phyloP scores from a whole-genome alignment of 2,888 invertebrate species.

The Xanthorhoe designata region DNA sequence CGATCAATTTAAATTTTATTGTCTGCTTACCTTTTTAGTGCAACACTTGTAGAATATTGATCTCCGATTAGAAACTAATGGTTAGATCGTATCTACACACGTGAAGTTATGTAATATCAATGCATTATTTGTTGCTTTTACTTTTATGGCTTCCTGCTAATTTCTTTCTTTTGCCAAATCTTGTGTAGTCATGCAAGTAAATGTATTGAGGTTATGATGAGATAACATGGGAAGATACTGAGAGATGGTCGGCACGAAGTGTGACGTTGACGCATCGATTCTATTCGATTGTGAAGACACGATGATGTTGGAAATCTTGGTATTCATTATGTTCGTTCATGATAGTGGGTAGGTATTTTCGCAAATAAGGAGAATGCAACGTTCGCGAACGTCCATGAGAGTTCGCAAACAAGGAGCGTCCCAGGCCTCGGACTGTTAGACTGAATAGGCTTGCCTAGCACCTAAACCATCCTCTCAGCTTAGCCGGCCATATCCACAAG shows the following conservation, averaged over 20 bases:
- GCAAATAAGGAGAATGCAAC: no score
- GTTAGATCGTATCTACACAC: slow-evolving; percentile 40
- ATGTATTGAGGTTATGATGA: slow-evolving; percentile 23
- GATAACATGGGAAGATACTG: slow-evolving; percentile 6
- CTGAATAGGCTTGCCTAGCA: no score
- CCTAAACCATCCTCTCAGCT: no score
- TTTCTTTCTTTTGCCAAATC: slow-evolving; percentile 32
- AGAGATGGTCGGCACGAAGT: background rate
- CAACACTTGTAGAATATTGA: slow-evolving; percentile 49
- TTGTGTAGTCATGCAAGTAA: slow-evolving; percentile 34
- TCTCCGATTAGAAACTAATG: slow-evolving; percentile 50
- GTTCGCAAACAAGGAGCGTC: no score
- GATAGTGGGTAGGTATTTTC: no score
- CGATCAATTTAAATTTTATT: background rate
- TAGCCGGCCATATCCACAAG: no score
- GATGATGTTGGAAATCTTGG: no score
- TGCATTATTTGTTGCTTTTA: slow-evolving; percentile 44
- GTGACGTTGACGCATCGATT: background rate
- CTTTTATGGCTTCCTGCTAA: slow-evolving; percentile 46
- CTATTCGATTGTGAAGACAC: background rate
- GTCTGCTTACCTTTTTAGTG: slow-evolving; percentile 53
- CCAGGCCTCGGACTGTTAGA: no score
- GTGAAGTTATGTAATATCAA: slow-evolving; percentile 40
- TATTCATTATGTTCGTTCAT: no score
- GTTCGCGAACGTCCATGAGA: no score